Percentiles rank a stretch among this genome's conserved stretches.
These are phyloP conservation scores for Bothrops jararaca DNA, from an alignment of 2,113 vertebrate genomes.

Conservation along the genomic window DNA sequence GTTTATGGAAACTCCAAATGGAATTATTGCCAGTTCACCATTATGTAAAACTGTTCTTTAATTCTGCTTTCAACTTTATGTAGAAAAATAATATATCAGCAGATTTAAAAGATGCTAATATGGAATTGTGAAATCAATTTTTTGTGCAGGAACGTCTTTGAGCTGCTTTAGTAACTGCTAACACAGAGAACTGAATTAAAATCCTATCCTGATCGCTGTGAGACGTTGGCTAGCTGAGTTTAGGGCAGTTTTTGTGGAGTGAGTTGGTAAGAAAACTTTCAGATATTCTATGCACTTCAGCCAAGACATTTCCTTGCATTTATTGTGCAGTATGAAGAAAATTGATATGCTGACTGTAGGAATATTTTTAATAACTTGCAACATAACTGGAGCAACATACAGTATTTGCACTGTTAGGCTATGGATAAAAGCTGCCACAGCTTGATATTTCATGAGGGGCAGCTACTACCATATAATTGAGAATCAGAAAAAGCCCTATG, in stretches of 20 bases:
- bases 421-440: conserved; percentile 26
- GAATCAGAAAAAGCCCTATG: neutral
- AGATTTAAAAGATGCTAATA: neutral
- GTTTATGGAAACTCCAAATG: neutral
- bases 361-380: conserved; percentile 19
- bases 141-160: neutral
- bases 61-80: neutral
- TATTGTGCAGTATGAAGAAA: neutral
- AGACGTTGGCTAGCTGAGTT: neutral
- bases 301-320: neutral
- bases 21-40: neutral
- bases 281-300: neutral
- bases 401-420: conserved; percentile 43
- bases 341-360: neutral
- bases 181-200: neutral
- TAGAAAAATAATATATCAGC: neutral
- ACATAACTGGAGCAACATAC: conserved; percentile 14
- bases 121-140: neutral
- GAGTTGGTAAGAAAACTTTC: neutral
- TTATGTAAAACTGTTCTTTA: neutral
- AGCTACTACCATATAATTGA: neutral
- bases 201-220: neutral
- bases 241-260: neutral
- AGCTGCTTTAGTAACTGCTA: neutral
- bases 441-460: neutral